Conservation (phyloP, 2,113 vertebrate species). For the Aphelocoma coerulescens region DNA sequence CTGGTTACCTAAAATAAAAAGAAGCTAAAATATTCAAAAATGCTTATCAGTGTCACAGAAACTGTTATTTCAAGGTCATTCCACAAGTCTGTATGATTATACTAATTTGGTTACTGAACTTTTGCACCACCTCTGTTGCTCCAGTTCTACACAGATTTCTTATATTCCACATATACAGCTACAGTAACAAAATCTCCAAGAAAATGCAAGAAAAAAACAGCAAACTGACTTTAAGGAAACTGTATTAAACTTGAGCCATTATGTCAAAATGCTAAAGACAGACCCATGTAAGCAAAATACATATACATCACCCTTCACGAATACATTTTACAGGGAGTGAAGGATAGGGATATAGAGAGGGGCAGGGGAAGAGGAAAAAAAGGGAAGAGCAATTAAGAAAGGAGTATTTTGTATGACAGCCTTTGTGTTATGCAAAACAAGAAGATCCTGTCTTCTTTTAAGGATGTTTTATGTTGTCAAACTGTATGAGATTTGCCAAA, state of each 20-base stretch:
- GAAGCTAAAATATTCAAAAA: neutral
- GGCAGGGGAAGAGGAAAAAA: fast-evolving
- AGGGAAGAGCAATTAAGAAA: neutral
- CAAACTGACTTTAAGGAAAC: neutral
- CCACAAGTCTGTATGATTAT: neutral
- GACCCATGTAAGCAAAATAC: neutral
- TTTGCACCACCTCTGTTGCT: neutral
- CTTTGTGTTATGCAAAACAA: neutral
- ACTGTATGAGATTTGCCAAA: neutral
- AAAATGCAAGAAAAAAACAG: neutral
- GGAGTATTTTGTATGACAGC: neutral
- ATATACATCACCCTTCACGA: neutral
- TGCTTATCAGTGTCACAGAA: neutral
- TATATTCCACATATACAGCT: neutral
- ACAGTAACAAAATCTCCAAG: neutral
- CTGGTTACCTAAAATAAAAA: neutral
- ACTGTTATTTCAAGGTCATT: neutral
- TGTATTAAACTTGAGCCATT: neutral
- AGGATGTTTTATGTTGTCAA: neutral
- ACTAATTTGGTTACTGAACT: neutral
- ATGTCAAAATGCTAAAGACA: neutral
- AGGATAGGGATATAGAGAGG: fast-evolving
- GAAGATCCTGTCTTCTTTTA: neutral
- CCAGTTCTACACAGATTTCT: neutral
- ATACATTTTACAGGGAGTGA: neutral